Conservation (phyloP, 2,888 invertebrate species). For the Caenorhabditis auriculariae region DNA sequence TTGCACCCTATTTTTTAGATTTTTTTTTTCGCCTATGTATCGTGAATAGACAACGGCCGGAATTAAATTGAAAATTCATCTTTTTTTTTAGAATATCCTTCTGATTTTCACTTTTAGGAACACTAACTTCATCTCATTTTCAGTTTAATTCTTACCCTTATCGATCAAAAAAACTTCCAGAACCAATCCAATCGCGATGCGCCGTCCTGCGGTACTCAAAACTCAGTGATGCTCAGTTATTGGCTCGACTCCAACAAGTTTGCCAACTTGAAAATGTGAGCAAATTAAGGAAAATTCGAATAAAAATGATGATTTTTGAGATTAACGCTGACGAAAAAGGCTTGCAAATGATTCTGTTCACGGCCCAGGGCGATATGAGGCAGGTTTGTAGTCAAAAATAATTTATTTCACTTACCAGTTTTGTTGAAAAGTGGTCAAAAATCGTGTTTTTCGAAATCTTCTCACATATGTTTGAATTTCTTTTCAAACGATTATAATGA, state of each 20-base stretch:
- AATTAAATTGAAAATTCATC: too few relatives aligned
- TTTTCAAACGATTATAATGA: too few relatives aligned
- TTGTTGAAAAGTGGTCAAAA: not conserved
- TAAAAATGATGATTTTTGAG: constrained; percentile 36
- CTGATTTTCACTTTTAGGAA: not conserved
- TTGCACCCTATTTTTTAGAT: too few relatives aligned
- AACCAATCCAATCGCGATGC: constrained; percentile 97
- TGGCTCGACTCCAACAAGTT: constrained; percentile 79
- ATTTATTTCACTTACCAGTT: not conserved
- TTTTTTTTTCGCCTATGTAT: too few relatives aligned
- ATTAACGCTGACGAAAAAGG: constrained; percentile 87
- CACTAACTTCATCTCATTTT: not conserved
- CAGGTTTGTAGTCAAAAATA: constrained; percentile 68
- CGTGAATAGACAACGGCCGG: too few relatives aligned
- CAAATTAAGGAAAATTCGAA: not conserved
- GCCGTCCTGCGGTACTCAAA: constrained; percentile 90
- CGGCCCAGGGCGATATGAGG: constrained; percentile 97
- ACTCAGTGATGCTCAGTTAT: constrained; percentile 84
- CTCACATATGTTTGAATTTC: too few relatives aligned
- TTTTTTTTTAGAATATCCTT: too few relatives aligned
- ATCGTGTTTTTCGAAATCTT: not conserved
- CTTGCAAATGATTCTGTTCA: constrained; percentile 91
- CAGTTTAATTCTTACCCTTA: not conserved
- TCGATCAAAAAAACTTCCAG: constrained; percentile 65
- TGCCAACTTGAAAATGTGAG: constrained; percentile 35